Evolutionary conservation across 1,140 invertebrate genomes (phyloP).

Genomic region (Ceratosolen solmsi): DNA sequence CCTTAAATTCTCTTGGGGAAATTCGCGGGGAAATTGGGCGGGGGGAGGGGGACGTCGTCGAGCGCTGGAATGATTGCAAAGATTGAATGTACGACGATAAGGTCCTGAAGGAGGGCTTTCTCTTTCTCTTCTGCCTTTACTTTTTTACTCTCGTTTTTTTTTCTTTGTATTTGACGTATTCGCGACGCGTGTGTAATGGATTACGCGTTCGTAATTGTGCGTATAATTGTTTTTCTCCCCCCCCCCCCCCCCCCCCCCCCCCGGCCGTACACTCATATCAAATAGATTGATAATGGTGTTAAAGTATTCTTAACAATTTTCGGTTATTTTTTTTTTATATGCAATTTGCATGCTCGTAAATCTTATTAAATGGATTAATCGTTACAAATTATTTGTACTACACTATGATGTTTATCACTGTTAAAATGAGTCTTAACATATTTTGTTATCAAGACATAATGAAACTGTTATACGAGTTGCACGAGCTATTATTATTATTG

Average conservation of each 20-base stretch:
- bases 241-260: too few species aligned
- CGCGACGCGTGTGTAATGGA: conserved; percentile 40
- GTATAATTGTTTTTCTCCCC: conserved; percentile 27
- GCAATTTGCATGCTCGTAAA: conserved; percentile 9
- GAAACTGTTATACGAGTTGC: too few species aligned
- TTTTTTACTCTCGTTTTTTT: background rate
- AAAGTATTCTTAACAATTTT: background rate
- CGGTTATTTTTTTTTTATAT: background rate
- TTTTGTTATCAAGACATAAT: too few species aligned
- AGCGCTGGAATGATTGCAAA: conserved; percentile 44
- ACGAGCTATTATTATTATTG: too few species aligned
- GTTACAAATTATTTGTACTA: too few species aligned
- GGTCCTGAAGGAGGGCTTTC: conserved; percentile 31
- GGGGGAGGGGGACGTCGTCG: conserved; percentile 41
- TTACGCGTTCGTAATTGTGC: conserved; percentile 30
- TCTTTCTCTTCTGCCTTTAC: background rate
- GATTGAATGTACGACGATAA: conserved; percentile 47
- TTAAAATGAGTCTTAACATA: conserved; percentile 9
- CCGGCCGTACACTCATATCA: background rate
- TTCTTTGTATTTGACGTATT: background rate
- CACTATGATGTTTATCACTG: too few species aligned
- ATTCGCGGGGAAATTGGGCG: conserved; percentile 47
- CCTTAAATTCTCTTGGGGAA: conserved; percentile 47
- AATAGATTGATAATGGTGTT: conserved; percentile 27
- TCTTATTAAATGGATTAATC: background rate